Conservation (phyloP, 1,140 invertebrate species). For the Brachionus sp. region DNA sequence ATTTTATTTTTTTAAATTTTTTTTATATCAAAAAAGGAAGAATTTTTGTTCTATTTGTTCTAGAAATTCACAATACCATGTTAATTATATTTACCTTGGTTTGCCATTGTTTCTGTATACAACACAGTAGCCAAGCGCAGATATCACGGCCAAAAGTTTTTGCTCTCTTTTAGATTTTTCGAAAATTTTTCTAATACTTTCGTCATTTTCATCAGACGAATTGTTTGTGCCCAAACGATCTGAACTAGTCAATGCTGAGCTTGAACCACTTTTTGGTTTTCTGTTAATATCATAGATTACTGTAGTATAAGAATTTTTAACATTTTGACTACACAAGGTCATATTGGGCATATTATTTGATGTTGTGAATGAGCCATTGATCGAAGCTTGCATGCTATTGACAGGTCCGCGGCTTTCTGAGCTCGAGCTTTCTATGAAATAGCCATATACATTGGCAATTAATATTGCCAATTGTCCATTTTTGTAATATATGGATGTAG, state of each 20-base stretch:
- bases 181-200: not conserved
- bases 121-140: slow-evolving; percentile 31
- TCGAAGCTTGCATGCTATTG: not conserved
- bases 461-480: slow-evolving; percentile 37
- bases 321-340: not conserved
- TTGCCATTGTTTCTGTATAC: slow-evolving; percentile 10
- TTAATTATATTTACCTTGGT: not conserved
- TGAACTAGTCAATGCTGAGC: not conserved
- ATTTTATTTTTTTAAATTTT: too few relatives aligned
- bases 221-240: not conserved
- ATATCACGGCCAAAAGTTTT: not conserved
- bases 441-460: slow-evolving; percentile 24
- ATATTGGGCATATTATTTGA: not conserved
- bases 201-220: not conserved
- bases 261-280: slow-evolving; percentile 1
- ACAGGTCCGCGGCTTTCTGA: not conserved
- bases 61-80: too few relatives aligned
- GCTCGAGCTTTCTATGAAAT: not conserved
- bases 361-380: not conserved
- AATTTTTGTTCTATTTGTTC: too few relatives aligned
- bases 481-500: not conserved
- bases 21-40: too few relatives aligned
- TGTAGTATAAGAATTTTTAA: slow-evolving; percentile 3
- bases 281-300: slow-evolving; percentile 5
- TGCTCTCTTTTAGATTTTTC: not conserved